These are phyloP conservation scores for Ardeotis arabs DNA, from an alignment of 2,113 vertebrate species.

Conservation along the genomic window DNA sequence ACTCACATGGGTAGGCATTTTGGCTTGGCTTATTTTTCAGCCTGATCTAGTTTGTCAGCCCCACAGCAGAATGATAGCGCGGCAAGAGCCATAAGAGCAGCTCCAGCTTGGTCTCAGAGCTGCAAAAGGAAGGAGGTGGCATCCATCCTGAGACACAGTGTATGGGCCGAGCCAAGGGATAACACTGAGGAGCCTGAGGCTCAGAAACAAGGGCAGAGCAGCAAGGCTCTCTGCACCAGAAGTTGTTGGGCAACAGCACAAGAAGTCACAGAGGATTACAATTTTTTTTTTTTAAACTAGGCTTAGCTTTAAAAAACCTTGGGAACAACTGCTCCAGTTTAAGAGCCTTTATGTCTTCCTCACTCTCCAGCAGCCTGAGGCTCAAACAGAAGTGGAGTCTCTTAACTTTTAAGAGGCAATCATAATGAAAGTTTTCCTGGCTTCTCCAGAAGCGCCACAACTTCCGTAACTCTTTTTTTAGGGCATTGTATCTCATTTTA, in stretches of 20 bases:
- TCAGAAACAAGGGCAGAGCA: not conserved
- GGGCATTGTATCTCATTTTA: not conserved
- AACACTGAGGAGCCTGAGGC: accelerated
- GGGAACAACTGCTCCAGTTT: not conserved
- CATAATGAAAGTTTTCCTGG: not conserved
- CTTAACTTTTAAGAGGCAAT: not conserved
- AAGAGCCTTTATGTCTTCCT: not conserved
- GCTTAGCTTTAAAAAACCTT: not conserved
- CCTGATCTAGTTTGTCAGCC: not conserved
- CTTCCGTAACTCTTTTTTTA: not conserved
- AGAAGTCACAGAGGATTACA: not conserved
- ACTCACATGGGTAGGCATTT: not conserved
- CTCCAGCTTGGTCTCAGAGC: not conserved
- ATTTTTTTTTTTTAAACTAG: not conserved
- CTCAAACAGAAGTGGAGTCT: not conserved
- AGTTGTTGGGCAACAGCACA: not conserved
- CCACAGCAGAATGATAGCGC: not conserved
- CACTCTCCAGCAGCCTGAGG: not conserved
- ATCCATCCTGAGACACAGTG: not conserved
- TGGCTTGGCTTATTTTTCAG: not conserved
- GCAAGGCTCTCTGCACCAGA: not conserved
- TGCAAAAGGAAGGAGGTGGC: not conserved
- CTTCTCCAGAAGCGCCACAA: not conserved
- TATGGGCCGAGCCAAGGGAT: not conserved
- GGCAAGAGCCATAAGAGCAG: not conserved